phyloP scores from a whole-genome alignment of 2,888 invertebrate genomes.

The Pachymerium ferrugineum region DNA sequence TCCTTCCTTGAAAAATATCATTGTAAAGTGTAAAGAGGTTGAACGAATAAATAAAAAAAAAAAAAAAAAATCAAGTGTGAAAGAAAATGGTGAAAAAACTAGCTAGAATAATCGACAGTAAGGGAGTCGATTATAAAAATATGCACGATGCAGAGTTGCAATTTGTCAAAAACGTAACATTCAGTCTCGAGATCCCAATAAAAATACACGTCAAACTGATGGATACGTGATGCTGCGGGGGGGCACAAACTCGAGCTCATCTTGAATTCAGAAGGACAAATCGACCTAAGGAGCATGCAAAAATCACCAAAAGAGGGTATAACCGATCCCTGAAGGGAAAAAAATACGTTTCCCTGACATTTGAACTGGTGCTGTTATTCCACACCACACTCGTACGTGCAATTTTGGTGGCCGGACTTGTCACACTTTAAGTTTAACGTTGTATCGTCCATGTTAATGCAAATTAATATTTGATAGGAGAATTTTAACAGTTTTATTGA shows the following conservation, averaged over 20 bases:
- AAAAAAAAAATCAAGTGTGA: neutral
- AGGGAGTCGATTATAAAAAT: slow-evolving; percentile 3
- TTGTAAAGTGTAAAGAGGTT: too few relatives aligned
- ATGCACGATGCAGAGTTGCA: slow-evolving; percentile 16
- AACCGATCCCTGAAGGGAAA: neutral
- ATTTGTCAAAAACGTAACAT: slow-evolving; percentile 19
- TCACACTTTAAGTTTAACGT: too few relatives aligned
- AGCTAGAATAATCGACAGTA: neutral
- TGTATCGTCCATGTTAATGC: too few relatives aligned
- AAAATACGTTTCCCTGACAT: neutral
- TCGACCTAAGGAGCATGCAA: slow-evolving; percentile 11
- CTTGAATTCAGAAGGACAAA: neutral
- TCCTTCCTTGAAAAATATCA: neutral
- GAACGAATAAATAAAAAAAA: neutral
- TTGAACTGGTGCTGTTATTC: neutral
- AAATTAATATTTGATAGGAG: too few relatives aligned
- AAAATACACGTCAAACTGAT: slow-evolving; percentile 20
- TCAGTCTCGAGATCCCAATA: slow-evolving; percentile 21
- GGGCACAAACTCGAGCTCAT: slow-evolving; percentile 9
- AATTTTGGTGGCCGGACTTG: too few relatives aligned
- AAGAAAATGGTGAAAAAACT: neutral
- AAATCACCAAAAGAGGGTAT: neutral
- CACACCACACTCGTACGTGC: too few relatives aligned
- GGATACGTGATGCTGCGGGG: slow-evolving; percentile 10
- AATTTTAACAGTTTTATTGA: too few relatives aligned